Percentiles rank a stretch among this genome's conserved stretches.
Evolutionary conservation across 2,888 invertebrate species (phyloP).

Genomic region (Blera fallax): DNA sequence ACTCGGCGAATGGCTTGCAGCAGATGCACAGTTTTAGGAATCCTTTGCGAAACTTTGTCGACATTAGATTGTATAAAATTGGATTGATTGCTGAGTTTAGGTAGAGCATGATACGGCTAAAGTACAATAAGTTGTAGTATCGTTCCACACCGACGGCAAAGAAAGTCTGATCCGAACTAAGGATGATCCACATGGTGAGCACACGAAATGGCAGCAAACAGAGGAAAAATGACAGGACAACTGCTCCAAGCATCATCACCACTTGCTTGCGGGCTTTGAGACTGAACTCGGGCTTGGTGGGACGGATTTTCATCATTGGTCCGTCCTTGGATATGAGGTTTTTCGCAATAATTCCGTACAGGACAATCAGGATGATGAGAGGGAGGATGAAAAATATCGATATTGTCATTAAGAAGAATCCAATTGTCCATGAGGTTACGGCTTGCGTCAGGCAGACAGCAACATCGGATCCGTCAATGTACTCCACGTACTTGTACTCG

Average conservation of each 20-base stretch:
- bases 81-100: constrained; percentile 95
- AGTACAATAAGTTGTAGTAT: constrained; percentile 91
- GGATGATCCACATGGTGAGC: constrained; percentile 91
- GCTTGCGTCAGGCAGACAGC: constrained; percentile 91
- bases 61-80: constrained; percentile 95
- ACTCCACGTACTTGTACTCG: constrained; percentile 86
- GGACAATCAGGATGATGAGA: constrained; percentile 88
- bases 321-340: constrained; percentile 88
- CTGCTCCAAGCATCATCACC: constrained; percentile 92
- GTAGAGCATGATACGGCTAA: constrained; percentile 93
- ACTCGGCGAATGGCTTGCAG: constrained; percentile 73
- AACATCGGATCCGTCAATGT: constrained; percentile 87
- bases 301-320: constrained; percentile 85
- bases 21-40: constrained; percentile 87
- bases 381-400: constrained; percentile 91
- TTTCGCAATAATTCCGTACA: constrained; percentile 92
- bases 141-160: constrained; percentile 88
- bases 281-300: constrained; percentile 88
- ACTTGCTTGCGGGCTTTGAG: constrained; percentile 91
- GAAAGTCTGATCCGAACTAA: constrained; percentile 87
- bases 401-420: constrained; percentile 91
- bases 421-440: constrained; percentile 88
- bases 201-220: constrained; percentile 94
- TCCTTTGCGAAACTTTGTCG: constrained; percentile 93
- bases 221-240: constrained; percentile 93